A percentile compares a stretch with the other conserved stretches of the same genome.
Conservation (phyloP, 2,888 invertebrate genomes). For the Pegoplata infirma region DNA sequence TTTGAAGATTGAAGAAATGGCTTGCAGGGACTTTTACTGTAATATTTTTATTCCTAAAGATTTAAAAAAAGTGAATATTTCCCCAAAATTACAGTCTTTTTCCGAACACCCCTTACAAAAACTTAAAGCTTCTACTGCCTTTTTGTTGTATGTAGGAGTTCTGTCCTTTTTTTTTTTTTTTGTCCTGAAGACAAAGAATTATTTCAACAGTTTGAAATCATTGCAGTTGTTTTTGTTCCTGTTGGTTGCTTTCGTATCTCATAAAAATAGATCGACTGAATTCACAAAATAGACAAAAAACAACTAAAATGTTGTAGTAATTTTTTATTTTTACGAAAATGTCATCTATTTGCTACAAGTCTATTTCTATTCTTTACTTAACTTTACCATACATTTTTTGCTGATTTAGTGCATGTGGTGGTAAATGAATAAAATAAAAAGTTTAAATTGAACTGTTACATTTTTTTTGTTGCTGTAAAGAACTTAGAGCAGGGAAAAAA, state of each 20-base stretch:
- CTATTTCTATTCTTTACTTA: conserved; percentile 23
- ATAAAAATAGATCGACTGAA: conserved; percentile 22
- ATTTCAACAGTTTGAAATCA: background rate
- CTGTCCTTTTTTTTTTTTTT: background rate
- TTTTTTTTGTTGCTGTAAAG: no score
- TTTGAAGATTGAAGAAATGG: no score
- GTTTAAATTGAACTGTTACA: conserved; percentile 59
- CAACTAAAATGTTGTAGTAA: conserved; percentile 12
- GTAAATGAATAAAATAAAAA: conserved; percentile 10
- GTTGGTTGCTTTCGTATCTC: background rate
- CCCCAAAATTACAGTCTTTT: no score
- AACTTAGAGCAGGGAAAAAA: no score
- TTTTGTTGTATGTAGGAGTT: no score
- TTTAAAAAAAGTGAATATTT: no score
- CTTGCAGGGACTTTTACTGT: no score
- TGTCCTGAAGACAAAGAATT: background rate
- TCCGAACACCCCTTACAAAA: no score
- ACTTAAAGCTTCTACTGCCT: no score
- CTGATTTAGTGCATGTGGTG: background rate
- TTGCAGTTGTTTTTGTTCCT: background rate
- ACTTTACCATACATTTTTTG: conserved; percentile 31
- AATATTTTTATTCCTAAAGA: no score
- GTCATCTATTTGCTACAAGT: conserved; percentile 11
- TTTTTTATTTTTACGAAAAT: conserved; percentile 11
- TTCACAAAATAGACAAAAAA: conserved; percentile 1